phyloP scores from a whole-genome alignment of 2,888 invertebrate genomes.

The Lottia scabra region DNA sequence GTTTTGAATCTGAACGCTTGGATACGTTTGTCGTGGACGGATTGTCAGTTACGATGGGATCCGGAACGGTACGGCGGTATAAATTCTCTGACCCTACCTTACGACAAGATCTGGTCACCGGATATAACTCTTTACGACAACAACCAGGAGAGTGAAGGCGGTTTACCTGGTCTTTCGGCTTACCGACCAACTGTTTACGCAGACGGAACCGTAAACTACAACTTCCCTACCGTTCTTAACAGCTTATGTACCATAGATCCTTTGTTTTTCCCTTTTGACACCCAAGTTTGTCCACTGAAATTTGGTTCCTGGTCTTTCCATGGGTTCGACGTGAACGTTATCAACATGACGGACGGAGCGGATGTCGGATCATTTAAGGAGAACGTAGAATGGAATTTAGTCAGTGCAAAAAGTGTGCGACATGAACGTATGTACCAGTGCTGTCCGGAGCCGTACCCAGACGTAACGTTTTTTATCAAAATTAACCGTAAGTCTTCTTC shows the following conservation, averaged over 20 bases:
- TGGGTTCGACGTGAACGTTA: no score
- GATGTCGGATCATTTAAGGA: conserved; percentile 6
- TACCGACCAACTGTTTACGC: conserved; percentile 71
- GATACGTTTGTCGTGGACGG: conserved; percentile 29
- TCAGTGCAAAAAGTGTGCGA: not conserved
- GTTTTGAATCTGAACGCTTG: no score
- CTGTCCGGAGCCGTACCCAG: conserved; percentile 17
- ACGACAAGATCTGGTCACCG: conserved; percentile 37
- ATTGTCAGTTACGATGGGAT: conserved; percentile 42
- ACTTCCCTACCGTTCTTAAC: conserved; percentile 72
- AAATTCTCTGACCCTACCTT: conserved; percentile 28
- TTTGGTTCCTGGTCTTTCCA: conserved; percentile 3
- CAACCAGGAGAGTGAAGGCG: conserved; percentile 66
- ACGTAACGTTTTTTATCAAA: conserved; percentile 19
- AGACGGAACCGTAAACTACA: conserved; percentile 72
- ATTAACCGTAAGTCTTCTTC: conserved; percentile 29
- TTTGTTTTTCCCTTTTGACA: conserved; percentile 74
- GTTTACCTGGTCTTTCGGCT: conserved; percentile 71
- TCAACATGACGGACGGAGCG: not conserved
- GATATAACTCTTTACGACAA: conserved; percentile 47
- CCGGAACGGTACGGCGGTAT: conserved; percentile 28
- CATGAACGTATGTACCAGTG: conserved; percentile 14
- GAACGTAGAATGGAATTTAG: conserved; percentile 15
- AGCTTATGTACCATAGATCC: conserved; percentile 72
- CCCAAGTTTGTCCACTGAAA: conserved; percentile 58